These are phyloP conservation scores for Coecobrya sp. DNA, from an alignment of 2,888 invertebrate genomes.

Conservation along the genomic window DNA sequence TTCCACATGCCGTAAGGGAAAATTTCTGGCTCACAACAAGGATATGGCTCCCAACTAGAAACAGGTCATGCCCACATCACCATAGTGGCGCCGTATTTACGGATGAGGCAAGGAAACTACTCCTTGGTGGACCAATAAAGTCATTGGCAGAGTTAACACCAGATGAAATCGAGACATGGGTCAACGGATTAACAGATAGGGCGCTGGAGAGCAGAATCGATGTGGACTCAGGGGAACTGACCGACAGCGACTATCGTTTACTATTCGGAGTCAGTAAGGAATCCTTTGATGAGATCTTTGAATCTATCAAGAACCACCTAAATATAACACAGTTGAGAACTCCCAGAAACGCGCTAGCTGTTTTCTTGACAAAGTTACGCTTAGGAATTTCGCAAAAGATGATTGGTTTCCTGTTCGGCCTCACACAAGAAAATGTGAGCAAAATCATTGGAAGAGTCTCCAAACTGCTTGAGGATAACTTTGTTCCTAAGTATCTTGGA, in stretches of 20 bases:
- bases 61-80: neutral
- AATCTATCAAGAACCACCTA: neutral
- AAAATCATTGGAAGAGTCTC: neutral
- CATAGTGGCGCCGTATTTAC: neutral
- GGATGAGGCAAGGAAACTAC: neutral
- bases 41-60: neutral
- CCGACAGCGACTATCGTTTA: neutral
- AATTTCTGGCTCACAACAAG: neutral
- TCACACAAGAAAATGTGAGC: neutral
- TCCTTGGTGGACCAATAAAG: neutral
- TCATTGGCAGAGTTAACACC: neutral
- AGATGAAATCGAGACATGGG: neutral
- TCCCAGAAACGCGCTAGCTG: neutral
- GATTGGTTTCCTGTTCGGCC: neutral
- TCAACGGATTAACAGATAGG: neutral
- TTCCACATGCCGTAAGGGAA: neutral
- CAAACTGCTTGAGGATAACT: neutral
- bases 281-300: neutral
- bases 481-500: neutral
- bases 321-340: neutral
- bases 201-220: neutral
- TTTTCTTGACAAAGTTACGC: neutral
- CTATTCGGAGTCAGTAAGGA: neutral
- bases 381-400: neutral
- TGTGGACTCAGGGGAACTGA: neutral